These are phyloP conservation scores for Arctia plantaginis DNA, from an alignment of 2,888 invertebrate genomes.

Conservation along the genomic window DNA sequence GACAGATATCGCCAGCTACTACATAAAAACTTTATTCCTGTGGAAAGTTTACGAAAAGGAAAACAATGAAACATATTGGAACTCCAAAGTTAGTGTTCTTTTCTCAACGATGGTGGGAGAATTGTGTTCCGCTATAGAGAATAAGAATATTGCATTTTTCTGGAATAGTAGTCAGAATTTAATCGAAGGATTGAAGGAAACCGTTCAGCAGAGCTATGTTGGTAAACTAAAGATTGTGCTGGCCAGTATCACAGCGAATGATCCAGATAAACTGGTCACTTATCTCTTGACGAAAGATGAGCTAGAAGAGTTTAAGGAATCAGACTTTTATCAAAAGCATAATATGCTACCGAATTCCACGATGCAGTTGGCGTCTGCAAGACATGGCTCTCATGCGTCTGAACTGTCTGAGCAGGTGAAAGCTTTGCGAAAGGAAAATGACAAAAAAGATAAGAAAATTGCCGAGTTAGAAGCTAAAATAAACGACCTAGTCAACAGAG, in stretches of 20 bases:
- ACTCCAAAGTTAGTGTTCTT: conserved; percentile 65
- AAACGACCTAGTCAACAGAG: conserved; percentile 49
- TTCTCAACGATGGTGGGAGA: conserved; percentile 73
- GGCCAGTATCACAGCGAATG: conserved; percentile 66
- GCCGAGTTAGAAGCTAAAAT: conserved; percentile 46
- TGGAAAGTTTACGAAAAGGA: conserved; percentile 72
- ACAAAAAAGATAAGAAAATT: conserved; percentile 41
- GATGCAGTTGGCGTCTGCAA: conserved; percentile 22
- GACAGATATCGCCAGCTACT: conserved; percentile 84
- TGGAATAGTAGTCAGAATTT: conserved; percentile 75
- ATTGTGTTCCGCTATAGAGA: conserved; percentile 62
- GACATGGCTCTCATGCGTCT: neutral
- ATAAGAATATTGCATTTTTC: conserved; percentile 71
- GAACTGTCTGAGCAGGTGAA: conserved; percentile 45
- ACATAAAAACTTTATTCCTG: conserved; percentile 85
- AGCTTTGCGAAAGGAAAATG: conserved; percentile 52
- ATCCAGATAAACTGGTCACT: conserved; percentile 63
- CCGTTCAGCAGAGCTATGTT: conserved; percentile 64
- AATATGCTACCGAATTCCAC: conserved; percentile 24
- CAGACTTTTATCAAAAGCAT: conserved; percentile 66
- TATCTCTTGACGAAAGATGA: conserved; percentile 67
- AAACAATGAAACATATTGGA: conserved; percentile 71
- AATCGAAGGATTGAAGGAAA: conserved; percentile 67
- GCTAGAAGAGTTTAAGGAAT: conserved; percentile 61
- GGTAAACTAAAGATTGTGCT: conserved; percentile 73